Percentiles rank a stretch among this genome's conserved stretches.
Evolutionary conservation across 2,113 vertebrate species (phyloP).

Genomic region (Hystrix brachyura): DNA sequence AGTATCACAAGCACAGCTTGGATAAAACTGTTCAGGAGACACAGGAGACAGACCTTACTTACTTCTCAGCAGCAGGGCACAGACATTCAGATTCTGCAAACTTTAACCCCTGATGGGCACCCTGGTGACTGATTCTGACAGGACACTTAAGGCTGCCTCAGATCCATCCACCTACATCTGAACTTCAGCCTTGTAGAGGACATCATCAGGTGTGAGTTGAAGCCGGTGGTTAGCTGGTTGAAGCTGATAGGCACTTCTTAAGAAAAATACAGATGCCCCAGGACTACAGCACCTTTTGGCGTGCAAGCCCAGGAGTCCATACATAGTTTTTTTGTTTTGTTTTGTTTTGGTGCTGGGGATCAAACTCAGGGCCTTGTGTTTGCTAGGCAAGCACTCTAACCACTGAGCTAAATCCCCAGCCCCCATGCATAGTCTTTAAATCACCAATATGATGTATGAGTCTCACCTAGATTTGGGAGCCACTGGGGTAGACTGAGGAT

Average conservation of each 20-base stretch:
- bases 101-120: background rate
- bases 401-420: too few relatives aligned
- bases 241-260: background rate
- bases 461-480: background rate
- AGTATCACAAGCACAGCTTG: conserved; percentile 91
- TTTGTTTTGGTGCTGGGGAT: too few relatives aligned
- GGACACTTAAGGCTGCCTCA: background rate
- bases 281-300: background rate
- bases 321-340: background rate
- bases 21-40: conserved; percentile 90
- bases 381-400: too few relatives aligned
- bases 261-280: background rate
- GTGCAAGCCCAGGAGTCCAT: background rate
- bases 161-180: background rate
- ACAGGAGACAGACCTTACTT: conserved; percentile 86
- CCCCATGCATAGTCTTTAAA: background rate
- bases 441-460: background rate
- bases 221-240: background rate
- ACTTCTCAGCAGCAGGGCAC: conserved; percentile 58
- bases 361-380: too few relatives aligned
- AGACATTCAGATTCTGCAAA: background rate
- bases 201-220: accelerated
- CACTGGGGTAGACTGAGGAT: background rate
- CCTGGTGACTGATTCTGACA: background rate
- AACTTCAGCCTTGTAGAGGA: background rate